A percentile compares a stretch with the other conserved stretches of the same genome.
These are phyloP conservation scores for Bucco capensis DNA, from an alignment of 2,113 vertebrate genomes.

Conservation along the genomic window DNA sequence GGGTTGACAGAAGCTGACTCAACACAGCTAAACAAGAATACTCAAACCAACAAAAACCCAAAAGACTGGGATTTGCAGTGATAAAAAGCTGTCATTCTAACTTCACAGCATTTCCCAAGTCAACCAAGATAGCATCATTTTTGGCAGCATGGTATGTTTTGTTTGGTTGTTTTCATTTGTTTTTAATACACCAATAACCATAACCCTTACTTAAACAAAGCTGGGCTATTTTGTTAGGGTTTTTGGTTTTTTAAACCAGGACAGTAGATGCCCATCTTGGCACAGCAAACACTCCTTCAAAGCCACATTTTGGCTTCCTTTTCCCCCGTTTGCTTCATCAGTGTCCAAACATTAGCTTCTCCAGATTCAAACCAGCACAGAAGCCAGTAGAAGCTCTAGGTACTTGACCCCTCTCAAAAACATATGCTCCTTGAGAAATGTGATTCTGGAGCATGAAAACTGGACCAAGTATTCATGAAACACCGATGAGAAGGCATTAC, in stretches of 20 bases:
- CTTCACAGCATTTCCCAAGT: not conserved
- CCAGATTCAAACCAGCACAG: not conserved
- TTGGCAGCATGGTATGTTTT: not conserved
- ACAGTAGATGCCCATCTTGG: not conserved
- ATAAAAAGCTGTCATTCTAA: not conserved
- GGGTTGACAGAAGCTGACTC: no score
- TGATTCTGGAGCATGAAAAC: not conserved
- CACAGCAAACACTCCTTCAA: not conserved
- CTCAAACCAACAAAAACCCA: not conserved
- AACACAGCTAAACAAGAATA: not conserved
- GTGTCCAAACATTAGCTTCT: not conserved
- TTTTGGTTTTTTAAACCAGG: not conserved
- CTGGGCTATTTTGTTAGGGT: not conserved
- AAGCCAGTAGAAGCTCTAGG: not conserved
- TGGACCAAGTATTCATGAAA: not conserved
- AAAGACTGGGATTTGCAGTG: not conserved
- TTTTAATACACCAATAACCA: not conserved
- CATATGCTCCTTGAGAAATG: not conserved
- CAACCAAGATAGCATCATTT: not conserved
- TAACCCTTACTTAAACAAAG: not conserved
- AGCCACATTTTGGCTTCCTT: not conserved
- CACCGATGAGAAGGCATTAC: not conserved
- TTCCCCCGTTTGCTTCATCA: not conserved
- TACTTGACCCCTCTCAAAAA: not conserved
- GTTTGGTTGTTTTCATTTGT: not conserved